These are phyloP conservation scores for Stomatorhinus ivindoensis DNA, from an alignment of 2,113 vertebrate species.

Conservation along the genomic window DNA sequence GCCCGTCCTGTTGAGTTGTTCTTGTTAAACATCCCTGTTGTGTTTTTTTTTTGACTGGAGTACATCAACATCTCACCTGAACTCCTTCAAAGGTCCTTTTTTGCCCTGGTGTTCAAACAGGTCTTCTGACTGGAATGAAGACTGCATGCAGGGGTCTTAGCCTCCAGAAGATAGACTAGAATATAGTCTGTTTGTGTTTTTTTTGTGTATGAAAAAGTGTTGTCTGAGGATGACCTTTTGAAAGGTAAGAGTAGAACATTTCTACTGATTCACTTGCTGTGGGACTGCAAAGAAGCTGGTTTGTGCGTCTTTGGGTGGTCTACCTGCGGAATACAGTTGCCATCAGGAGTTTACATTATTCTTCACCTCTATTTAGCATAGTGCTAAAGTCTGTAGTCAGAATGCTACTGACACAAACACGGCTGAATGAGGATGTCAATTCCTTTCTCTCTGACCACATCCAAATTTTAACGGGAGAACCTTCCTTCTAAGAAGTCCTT, in stretches of 20 bases:
- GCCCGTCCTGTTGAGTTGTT: conserved; percentile 1
- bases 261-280: no score
- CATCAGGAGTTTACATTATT: neutral
- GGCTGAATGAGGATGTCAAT: neutral
- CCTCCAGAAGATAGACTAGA: neutral
- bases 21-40: neutral
- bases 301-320: neutral
- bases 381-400: neutral
- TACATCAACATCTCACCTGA: neutral
- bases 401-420: neutral
- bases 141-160: neutral
- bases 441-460: neutral
- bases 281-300: neutral
- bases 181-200: neutral
- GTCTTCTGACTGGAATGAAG: neutral
- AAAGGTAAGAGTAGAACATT: conserved; percentile 17
- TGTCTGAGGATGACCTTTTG: conserved; percentile 13
- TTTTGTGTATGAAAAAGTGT: neutral
- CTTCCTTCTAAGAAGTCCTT: neutral
- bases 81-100: neutral
- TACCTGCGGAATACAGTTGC: neutral
- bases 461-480: neutral
- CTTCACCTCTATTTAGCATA: neutral
- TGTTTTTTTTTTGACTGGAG: neutral
- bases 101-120: conserved; percentile 10